Percentiles rank a stretch among this genome's conserved stretches.
Conservation (phyloP, 1,140 invertebrate species). For the Pachypeltis micranthus region DNA sequence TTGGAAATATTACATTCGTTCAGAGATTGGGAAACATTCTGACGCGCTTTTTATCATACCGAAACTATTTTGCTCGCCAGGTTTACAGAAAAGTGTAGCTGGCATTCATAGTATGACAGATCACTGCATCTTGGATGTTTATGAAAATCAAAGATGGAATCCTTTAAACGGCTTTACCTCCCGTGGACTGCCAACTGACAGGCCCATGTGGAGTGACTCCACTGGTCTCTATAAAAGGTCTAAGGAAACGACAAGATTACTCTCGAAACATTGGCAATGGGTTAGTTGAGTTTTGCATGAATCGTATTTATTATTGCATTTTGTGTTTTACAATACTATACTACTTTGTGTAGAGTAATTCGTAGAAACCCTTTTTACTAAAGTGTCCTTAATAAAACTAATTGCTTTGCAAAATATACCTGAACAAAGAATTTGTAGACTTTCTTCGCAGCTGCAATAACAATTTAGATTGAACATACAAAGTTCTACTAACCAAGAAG, state of each 20-base stretch:
- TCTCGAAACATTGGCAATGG: conserved; percentile 83
- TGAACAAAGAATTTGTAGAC: too few species aligned
- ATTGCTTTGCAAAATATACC: too few species aligned
- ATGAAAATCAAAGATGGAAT: conserved; percentile 92
- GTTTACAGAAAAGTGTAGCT: conserved; percentile 48
- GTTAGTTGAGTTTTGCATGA: conserved; percentile 26
- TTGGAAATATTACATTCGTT: too few species aligned
- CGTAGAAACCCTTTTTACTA: neutral
- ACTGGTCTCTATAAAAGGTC: conserved; percentile 68
- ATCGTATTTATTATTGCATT: neutral
- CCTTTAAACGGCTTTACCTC: conserved; percentile 75
- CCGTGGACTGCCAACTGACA: conserved; percentile 72
- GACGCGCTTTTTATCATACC: too few species aligned
- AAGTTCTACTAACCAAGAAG: too few species aligned
- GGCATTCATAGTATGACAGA: conserved; percentile 69
- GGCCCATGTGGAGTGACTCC: conserved; percentile 80
- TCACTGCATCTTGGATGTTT: conserved; percentile 71
- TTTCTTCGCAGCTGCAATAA: too few species aligned
- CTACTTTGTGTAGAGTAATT: neutral
- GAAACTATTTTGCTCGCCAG: too few species aligned
- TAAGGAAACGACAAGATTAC: conserved; percentile 69
- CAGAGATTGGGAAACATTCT: too few species aligned
- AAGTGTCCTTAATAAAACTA: too few species aligned
- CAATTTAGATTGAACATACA: too few species aligned
- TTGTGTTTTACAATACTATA: neutral